Conservation (phyloP, 2,113 vertebrate genomes). For the Limnothrissa miodon region DNA sequence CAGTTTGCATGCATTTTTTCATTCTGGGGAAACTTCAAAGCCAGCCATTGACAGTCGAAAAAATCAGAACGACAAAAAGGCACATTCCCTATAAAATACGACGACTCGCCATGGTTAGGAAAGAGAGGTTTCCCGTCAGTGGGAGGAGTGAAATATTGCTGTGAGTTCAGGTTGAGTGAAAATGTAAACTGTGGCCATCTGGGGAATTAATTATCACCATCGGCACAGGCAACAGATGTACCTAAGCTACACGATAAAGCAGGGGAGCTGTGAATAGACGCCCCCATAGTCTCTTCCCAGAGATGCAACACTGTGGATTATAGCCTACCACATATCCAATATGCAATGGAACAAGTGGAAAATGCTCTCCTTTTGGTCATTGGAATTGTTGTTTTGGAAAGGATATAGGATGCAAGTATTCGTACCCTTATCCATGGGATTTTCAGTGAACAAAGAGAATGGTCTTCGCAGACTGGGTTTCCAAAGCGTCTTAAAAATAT, state of each 20-base stretch:
- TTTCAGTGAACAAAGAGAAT: too few species aligned
- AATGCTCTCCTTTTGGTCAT: neutral
- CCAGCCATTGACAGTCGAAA: neutral
- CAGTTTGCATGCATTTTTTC: neutral
- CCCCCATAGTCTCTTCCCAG: neutral
- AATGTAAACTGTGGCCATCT: neutral
- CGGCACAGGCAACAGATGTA: neutral
- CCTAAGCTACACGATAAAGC: neutral
- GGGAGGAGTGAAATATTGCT: neutral
- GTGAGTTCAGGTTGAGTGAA: neutral
- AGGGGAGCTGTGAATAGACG: neutral
- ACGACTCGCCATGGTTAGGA: neutral
- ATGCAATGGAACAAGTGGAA: neutral
- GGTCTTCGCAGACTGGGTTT: too few species aligned
- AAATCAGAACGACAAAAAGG: neutral
- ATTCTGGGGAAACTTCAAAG: neutral
- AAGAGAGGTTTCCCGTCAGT: neutral
- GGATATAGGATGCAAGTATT: neutral
- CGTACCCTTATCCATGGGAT: neutral
- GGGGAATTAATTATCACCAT: slow-evolving; percentile 14
- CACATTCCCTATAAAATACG: neutral
- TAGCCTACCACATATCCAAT: neutral
- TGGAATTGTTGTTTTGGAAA: neutral
- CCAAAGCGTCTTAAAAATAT: too few species aligned
- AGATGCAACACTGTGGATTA: neutral